Evolutionary conservation across 1,140 invertebrate species (phyloP), one percentile per base, ranked within the genome.

Genomic region (Calliphora vicina): DNA sequence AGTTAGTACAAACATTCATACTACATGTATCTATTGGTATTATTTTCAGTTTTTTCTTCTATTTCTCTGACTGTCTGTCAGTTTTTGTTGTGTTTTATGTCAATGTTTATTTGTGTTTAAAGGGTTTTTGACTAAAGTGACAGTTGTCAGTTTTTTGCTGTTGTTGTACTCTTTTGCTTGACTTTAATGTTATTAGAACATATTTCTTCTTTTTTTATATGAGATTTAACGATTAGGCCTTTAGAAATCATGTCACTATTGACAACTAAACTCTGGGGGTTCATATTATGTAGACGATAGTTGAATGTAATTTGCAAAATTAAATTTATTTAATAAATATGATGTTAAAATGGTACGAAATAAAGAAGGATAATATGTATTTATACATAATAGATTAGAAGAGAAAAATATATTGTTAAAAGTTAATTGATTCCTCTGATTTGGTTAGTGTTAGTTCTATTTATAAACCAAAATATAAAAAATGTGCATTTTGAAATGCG

Each of bases 51-150:
- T 23, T 12, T 23, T 67, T 5, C 25, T 10, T 67, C 9, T 61
- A n/a, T 61, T n/a, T 67, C 61, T 23, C n/a, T 23, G n/a, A 10
- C 8, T 67, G 20, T 25, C 20, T 67, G n/a, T 67, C 61, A 67
- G 61, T 23, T 23, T 23, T 67, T 67, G 61, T 25, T 67, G 61
- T 67, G n/a, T 67, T 23, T 20, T 17, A 67, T 67, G 61, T 67
- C 61, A 25, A 67, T 23, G 20, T 67, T 67, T 67, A 67, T 67
- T 67, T 67, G 61, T 12, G 20, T 67, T 67, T 67, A 67, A 67
- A 67, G n/a, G 61, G 23, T 67, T 67, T 67, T 67, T 67, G n/a
- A 67, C 61, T 67, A 23, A 67, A 67, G 61, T 67, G 61, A 67
- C 61, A 67, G 61, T 25, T 67, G 61, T 67, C 61, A 67, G 61